Base-by-base conservation (phyloP, 1,140 invertebrate genomes). In the Polyergus mexicanus region DNA sequence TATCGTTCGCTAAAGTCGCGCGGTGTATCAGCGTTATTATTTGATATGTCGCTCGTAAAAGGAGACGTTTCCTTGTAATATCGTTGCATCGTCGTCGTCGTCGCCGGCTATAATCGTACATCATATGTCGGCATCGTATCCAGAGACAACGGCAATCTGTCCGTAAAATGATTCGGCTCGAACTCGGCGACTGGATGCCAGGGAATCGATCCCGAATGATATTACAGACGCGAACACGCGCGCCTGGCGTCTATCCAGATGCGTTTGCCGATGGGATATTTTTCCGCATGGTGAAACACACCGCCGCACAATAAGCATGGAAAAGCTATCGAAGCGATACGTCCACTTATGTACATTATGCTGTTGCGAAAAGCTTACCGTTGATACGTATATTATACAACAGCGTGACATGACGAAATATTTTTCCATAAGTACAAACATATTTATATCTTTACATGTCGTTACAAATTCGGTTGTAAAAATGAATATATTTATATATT, bases 181-280 rank as follows among this genome's bases (percentile, higher is more conserved):
- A 89, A 84, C n/a, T n/a, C 74, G 87, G 51, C 71, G 74, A 72
- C 72, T 80, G 66, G 85, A 89, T 86, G 72, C 32, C 76, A 63
- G 76, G 85, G 85, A 88, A 90, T 90, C 89, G 87, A 90, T 89
- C 88, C 89, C 65, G 69, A 87, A 87, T 85, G 71, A 85, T 76
- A 87, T 90, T 81, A 60, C 86, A 62, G 60, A 76, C 81, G 63
- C 76, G 81, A 71, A 85, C 47, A 76, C 77, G 63, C 63, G 76
- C 63, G 76, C 13, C 32, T 90, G 89, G 89, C 89, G 54, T 66
- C 47, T 66, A 85, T 89, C 89, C 89, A 90, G 89, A 90, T 84
- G 88, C 89, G 80, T 90, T 89, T 88, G 86, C 88, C 86, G 89
- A 89, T 85, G 83, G 86, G 86, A 89, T 86, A 89, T 89, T 90